Conservation (phyloP, 2,113 vertebrate species). For the Astur gentilis region DNA sequence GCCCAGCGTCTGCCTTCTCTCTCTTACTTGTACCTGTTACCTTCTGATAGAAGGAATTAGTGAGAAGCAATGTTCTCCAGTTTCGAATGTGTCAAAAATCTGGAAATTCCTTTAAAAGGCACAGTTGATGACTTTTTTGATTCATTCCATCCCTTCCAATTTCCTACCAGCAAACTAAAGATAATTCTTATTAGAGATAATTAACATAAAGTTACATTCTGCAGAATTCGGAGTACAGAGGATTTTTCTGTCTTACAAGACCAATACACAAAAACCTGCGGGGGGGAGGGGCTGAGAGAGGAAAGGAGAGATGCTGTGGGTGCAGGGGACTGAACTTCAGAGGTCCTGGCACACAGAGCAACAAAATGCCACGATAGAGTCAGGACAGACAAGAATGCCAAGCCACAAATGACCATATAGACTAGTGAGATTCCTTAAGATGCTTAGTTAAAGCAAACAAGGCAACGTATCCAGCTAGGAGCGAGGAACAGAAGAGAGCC, state of each 20-base stretch:
- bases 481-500: background rate
- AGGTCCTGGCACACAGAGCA: background rate
- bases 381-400: constrained; percentile 3
- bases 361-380: background rate
- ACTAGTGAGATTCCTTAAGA: background rate
- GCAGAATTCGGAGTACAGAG: background rate
- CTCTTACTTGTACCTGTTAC: background rate
- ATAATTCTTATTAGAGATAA: background rate
- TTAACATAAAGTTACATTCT: background rate
- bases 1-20: background rate
- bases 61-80: background rate
- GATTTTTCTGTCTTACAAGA: background rate
- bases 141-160: background rate
- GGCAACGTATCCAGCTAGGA: background rate
- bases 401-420: constrained; percentile 32
- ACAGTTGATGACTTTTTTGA: background rate
- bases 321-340: background rate
- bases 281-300: background rate
- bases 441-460: constrained; percentile 21
- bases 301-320: background rate
- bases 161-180: background rate
- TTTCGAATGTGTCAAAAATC: background rate
- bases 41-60: background rate
- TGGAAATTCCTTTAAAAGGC: background rate
- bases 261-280: background rate